Evolutionary conservation across 2,113 vertebrate genomes (phyloP), one percentile per base, ranked within the genome.

Genomic region (Panthera uncia): DNA sequence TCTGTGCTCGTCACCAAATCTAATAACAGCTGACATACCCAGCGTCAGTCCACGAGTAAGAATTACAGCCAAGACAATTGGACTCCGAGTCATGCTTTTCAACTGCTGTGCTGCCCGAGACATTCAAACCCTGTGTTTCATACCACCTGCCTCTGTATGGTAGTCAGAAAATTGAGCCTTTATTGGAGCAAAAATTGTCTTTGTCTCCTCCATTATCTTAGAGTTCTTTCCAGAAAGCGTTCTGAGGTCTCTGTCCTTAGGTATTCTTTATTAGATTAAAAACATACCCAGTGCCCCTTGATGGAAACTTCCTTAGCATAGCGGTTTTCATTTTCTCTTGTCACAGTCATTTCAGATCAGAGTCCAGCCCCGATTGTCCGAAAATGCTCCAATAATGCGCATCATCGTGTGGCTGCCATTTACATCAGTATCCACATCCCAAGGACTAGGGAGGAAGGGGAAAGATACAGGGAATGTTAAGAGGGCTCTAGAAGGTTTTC

Each of bases 141-240:
- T 68, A 66, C n/a, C 25, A 41, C 29, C 41, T 21, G 15, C 19
- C 84, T 33, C 50, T 81, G 73, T 57, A n/a, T 41, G 36, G 27
- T 66, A 38, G 94, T 90, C 31, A 92, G 80, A 95, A 97, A 94
- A 84, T 71, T 41, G 88, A 92, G 71, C 68, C 80, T 96, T 89
- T 85, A 82, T 55, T 94, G 41, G 63, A 71, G 73, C 27, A 71
- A 68, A 94, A 63, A 48, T 65, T 41, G 10, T 41, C 80, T 90
- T 87, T 74, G 57, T 91, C 68, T 96, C 79, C 8, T 89, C 50
- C 12, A 5, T 86, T 69, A 61, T 48, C 78, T 92, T 29, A n/a
- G 50, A 68, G 5, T 78, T 71, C 73, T 92, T 95, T 94, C 84
- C 71, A 88, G 87, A 90, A 88, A 55, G 52, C 33, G 52, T 85